Conservation (phyloP, 2,888 invertebrate genomes). For the Philaethria dido region DNA sequence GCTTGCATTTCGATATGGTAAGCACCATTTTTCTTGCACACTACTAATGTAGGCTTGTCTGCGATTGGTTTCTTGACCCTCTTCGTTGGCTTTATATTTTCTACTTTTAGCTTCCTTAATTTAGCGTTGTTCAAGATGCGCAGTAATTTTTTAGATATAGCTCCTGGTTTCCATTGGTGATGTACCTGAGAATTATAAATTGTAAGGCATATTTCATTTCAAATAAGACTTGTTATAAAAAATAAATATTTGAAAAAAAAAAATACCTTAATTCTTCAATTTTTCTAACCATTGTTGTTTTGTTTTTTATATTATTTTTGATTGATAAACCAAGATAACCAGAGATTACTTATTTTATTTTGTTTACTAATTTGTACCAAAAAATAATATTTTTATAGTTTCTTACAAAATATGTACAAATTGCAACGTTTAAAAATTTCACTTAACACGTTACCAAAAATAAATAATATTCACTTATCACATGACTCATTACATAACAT, state of each 20-base stretch:
- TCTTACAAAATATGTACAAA: slow-evolving; percentile 53
- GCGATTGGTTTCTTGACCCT: slow-evolving; percentile 58
- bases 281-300: too few species aligned
- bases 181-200: slow-evolving; percentile 52
- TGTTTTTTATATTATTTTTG: not conserved
- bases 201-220: not conserved
- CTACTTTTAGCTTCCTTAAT: slow-evolving; percentile 45
- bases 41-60: slow-evolving; percentile 63
- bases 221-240: not conserved
- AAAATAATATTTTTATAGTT: slow-evolving; percentile 4
- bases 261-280: too few species aligned
- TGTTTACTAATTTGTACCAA: slow-evolving; percentile 7
- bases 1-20: slow-evolving; percentile 68
- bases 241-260: not conserved
- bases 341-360: not conserved
- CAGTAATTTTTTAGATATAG: slow-evolving; percentile 66
- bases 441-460: slow-evolving; percentile 53
- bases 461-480: slow-evolving; percentile 17
- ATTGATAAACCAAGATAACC: not conserved
- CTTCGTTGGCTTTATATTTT: slow-evolving; percentile 50
- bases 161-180: slow-evolving; percentile 74
- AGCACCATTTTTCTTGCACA: slow-evolving; percentile 66
- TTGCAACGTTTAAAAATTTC: slow-evolving; percentile 66
- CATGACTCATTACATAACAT: slow-evolving; percentile 13
- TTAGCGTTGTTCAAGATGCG: slow-evolving; percentile 63